phyloP scores from a whole-genome alignment of 2,113 vertebrate species.

The Ceyx melanurus region DNA sequence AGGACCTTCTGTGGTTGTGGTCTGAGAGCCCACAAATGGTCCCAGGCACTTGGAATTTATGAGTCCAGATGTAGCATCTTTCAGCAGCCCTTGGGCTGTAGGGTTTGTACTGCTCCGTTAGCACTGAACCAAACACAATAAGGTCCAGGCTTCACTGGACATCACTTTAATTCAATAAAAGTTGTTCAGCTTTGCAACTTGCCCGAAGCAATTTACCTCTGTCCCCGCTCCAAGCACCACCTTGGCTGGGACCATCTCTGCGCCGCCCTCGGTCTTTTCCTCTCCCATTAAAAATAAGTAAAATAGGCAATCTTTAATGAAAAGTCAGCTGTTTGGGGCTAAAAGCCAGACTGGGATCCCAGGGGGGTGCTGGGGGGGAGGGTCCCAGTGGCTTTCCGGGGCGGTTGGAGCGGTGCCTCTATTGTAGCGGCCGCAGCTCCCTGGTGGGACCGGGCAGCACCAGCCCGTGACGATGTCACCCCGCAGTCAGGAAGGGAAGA shows the following conservation, averaged over 20 bases:
- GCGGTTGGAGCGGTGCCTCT: not conserved
- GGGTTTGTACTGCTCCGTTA: not conserved
- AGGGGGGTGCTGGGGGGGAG: not conserved
- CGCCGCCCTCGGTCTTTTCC: not conserved
- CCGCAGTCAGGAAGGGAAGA: not conserved
- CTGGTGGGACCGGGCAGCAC: fast-evolving
- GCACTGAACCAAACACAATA: not conserved
- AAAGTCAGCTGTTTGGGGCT: constrained; percentile 49
- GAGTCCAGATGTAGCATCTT: not conserved
- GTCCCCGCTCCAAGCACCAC: not conserved
- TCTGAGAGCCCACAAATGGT: not conserved
- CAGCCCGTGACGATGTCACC: not conserved
- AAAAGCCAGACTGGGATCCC: not conserved
- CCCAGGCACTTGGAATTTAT: not conserved
- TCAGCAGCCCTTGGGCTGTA: not conserved
- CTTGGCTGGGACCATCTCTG: not conserved
- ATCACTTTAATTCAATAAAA: not conserved
- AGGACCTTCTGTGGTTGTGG: not conserved
- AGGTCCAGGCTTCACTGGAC: not conserved
- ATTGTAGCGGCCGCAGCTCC: not conserved
- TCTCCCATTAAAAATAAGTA: not conserved
- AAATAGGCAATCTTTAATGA: constrained; percentile 59
- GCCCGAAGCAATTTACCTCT: not conserved
- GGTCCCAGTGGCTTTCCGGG: not conserved
- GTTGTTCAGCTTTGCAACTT: not conserved